phyloP scores from a whole-genome alignment of 2,113 vertebrate genomes.

The Lasiurus borealis region DNA sequence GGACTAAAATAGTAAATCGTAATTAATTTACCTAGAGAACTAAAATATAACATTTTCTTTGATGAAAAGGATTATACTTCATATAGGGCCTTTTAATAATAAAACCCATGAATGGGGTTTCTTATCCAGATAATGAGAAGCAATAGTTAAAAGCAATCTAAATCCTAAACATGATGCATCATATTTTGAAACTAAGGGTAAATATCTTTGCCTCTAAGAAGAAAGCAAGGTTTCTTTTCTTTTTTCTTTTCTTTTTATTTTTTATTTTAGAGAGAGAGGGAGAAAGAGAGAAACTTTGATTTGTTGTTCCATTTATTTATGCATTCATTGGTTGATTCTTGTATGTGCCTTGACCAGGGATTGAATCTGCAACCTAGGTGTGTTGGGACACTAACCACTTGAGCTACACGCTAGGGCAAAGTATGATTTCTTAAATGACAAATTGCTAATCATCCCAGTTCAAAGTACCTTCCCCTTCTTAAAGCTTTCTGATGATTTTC shows the following conservation, averaged over 20 bases:
- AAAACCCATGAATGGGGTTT: slow-evolving; percentile 62
- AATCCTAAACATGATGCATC: slow-evolving; percentile 52
- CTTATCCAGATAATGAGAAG: slow-evolving; percentile 66
- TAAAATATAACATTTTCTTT: slow-evolving; percentile 78
- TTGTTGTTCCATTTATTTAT: background rate
- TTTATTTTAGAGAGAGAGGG: background rate
- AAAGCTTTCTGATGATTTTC: slow-evolving; percentile 62
- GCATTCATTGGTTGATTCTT: background rate
- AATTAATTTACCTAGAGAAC: slow-evolving; percentile 80
- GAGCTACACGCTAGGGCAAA: background rate
- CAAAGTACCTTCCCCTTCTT: slow-evolving; percentile 1
- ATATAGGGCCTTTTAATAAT: slow-evolving; percentile 47
- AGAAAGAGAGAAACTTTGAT: background rate
- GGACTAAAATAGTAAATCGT: slow-evolving; percentile 78
- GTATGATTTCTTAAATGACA: slow-evolving; percentile 59
- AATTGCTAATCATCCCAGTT: slow-evolving; percentile 33
- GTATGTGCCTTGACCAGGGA: background rate
- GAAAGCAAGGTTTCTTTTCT: slow-evolving; percentile 51
- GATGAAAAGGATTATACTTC: slow-evolving; percentile 63
- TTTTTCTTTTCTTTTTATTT: too few species aligned
- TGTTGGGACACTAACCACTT: background rate
- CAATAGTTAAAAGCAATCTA: slow-evolving; percentile 35
- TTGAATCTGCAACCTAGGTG: background rate
- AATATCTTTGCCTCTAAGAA: slow-evolving; percentile 37
- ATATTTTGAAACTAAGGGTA: slow-evolving; percentile 52